Evolutionary conservation across 37 sponge, comb jelly and placozoan genomes (phyloP).

Genomic region (Tethya wilhelma): DNA sequence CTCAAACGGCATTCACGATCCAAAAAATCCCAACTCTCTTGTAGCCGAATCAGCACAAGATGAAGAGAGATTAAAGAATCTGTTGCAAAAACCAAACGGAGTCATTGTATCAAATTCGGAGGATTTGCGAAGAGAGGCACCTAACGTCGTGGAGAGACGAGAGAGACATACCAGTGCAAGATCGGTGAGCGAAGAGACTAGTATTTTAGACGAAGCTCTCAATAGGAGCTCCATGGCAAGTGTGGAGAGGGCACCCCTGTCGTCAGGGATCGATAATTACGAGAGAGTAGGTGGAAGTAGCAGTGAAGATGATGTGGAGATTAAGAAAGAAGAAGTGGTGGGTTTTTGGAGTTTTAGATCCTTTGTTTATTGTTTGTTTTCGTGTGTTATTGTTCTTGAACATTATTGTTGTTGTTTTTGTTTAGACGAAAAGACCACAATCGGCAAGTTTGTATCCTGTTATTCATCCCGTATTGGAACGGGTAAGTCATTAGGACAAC

Average conservation of each 20-base stretch:
- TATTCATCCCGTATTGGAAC: conserved; percentile 39
- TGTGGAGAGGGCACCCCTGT: no score
- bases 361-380: no score
- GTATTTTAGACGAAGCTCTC: conserved; percentile 19
- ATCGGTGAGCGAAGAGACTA: conserved; percentile 8
- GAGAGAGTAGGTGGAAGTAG: conserved; percentile 3
- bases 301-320: not conserved
- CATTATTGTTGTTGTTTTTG: not conserved
- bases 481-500: conserved; percentile 12
- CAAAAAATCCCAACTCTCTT: no score
- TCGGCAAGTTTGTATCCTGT: conserved; percentile 30
- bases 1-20: no score
- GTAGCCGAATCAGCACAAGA: no score
- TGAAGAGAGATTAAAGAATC: no score
- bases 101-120: no score
- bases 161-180: not conserved
- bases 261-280: no score
- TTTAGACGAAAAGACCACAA: not conserved
- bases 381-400: not conserved
- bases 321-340: not conserved
- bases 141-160: not conserved
- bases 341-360: no score
- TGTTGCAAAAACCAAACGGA: no score
- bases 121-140: no score
- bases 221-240: conserved; percentile 14